Evolutionary conservation across 2,888 invertebrate species (phyloP), one percentile per base, ranked within the genome.

Genomic region (Dione vanillae): DNA sequence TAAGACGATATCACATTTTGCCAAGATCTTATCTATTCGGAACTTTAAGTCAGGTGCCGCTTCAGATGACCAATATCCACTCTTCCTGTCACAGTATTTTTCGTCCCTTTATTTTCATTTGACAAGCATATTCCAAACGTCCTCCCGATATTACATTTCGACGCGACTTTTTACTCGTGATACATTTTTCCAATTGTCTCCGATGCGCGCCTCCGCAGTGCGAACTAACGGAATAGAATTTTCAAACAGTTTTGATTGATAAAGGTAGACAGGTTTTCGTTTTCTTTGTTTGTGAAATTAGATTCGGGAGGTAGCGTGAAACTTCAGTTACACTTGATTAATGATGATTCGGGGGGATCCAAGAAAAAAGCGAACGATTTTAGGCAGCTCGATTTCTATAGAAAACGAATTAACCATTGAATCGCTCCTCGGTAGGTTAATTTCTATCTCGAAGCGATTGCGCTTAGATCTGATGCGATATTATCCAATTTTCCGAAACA

Each of bases 171-270:
- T 92, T 93, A 90, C 89, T 92, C 88, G 86, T 90, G 90, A 91
- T 91, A 91, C 86, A 92, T 91, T 91, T 91, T 91, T 91, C 90
- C 91, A 90, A 91, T 91, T 91, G 91, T 91, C 89, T 88, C 86
- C 85, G 82, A 78, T 84, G 87, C 86, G 85, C 85, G 85, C 85
- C 82, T 85, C 83, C 84, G 79, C 85, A 83, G 83, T 86, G 85
- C 84, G 87, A 90, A 91, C 90, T 91, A 90, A 89, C 89, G 84
- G 88, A 90, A 92, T 90, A 89, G 86, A 92, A 91, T 90, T 93
- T 92, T 90, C 90, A 88, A 91, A 90, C 89, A 89, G 88, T 92
- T 93, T 91, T 92, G 91, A 93, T 92, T 92, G 93, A 92, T 92
- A 92, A 91, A 91, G 91, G 92, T 92, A 91, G 92, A 92, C 91